These are phyloP conservation scores for Megalops cyprinoides DNA, from an alignment of 2,797 vertebrate species.

Conservation along the genomic window DNA sequence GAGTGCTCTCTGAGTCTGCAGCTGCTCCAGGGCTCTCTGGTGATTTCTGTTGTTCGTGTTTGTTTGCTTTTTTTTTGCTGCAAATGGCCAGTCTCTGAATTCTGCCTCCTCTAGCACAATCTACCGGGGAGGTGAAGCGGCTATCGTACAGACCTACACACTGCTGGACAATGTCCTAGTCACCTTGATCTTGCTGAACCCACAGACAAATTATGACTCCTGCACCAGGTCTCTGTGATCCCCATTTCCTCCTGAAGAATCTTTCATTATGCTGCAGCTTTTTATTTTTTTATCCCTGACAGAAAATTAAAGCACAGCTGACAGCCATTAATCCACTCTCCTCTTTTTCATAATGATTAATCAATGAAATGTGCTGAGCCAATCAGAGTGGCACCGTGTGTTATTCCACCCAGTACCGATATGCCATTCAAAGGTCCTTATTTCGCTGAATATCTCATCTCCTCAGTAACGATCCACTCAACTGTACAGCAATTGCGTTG, in stretches of 20 bases:
- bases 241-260: slow-evolving; percentile 21
- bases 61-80: not conserved
- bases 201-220: not conserved
- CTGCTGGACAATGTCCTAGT: slow-evolving; percentile 10
- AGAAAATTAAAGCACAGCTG: slow-evolving; percentile 48
- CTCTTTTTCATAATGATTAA: slow-evolving; percentile 48
- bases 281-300: slow-evolving; percentile 34
- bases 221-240: not conserved
- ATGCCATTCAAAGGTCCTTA: slow-evolving; percentile 3
- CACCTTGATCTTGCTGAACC: not conserved
- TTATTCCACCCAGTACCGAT: slow-evolving; percentile 52
- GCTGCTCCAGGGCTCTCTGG: no score
- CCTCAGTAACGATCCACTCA: slow-evolving; percentile 48
- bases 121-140: not conserved
- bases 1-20: no score
- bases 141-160: not conserved
- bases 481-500: slow-evolving; percentile 48
- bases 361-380: slow-evolving; percentile 55
- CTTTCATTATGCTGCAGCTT: not conserved
- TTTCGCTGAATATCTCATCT: slow-evolving; percentile 28
- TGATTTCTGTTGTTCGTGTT: not conserved
- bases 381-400: slow-evolving; percentile 49
- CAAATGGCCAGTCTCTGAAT: not conserved
- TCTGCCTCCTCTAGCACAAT: not conserved
- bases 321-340: slow-evolving; percentile 57